phyloP scores from a whole-genome alignment of 2,888 invertebrate genomes.

The Hirtodrosophila alboralis region DNA sequence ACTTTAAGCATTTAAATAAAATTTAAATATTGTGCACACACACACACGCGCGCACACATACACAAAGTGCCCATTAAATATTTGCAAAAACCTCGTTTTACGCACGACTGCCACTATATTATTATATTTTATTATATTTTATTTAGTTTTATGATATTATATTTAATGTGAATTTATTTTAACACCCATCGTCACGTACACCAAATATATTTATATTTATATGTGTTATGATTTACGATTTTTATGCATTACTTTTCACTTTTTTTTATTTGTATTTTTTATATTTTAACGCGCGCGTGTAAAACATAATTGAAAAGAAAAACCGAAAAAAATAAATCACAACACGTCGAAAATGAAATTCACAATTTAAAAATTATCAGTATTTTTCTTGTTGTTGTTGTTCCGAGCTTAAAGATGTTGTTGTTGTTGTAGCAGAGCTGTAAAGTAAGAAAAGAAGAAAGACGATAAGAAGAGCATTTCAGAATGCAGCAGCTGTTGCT shows the following conservation, averaged over 20 bases:
- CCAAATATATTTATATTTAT: slow-evolving; percentile 28
- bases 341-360: no score
- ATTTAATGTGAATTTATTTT: slow-evolving; percentile 32
- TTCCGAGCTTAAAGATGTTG: slow-evolving; percentile 1
- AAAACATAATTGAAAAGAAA: slow-evolving; percentile 39
- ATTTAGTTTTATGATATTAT: slow-evolving; percentile 29
- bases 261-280: slow-evolving; percentile 9
- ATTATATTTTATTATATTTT: slow-evolving; percentile 15
- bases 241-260: slow-evolving; percentile 34
- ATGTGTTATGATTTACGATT: slow-evolving; percentile 39
- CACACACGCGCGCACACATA: slow-evolving; percentile 9
- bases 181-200: slow-evolving; percentile 47
- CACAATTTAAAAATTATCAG: slow-evolving; percentile 31
- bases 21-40: slow-evolving; percentile 2
- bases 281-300: slow-evolving; percentile 19
- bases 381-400: slow-evolving; percentile 10
- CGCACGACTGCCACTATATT: slow-evolving; percentile 46
- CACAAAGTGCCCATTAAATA: slow-evolving; percentile 40
- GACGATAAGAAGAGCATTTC: slow-evolving; percentile 25
- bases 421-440: slow-evolving; percentile 27
- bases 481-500: slow-evolving; percentile 60
- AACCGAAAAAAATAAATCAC: slow-evolving; percentile 15
- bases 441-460: slow-evolving; percentile 27
- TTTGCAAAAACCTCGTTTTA: slow-evolving; percentile 51
- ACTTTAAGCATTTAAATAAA: slow-evolving; percentile 12